Base-by-base conservation (phyloP, 1,140 invertebrate genomes). In the Polypedilum pembai region DNA sequence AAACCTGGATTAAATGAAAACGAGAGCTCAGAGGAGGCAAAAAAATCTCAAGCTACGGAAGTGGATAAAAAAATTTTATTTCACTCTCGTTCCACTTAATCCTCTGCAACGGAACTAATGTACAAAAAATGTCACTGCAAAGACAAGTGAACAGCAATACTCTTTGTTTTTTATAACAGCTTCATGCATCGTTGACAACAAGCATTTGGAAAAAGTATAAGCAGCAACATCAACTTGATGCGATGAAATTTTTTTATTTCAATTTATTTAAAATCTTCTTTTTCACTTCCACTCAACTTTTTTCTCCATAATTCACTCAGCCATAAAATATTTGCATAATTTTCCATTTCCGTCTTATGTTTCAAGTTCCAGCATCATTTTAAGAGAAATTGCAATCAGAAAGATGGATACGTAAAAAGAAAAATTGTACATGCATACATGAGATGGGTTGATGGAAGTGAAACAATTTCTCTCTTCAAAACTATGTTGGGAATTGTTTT, bases 211-310 rank as follows among this genome's bases (percentile, higher is more conserved):
- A n/a, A 4, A 56, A 56, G 45, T 56, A n/a, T 33, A 33, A 33
- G 24, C 24, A 33, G 24, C 24, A 45, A 45, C 41, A 56, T 56
- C 8, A 56, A 56, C 45, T 56, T 56, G 45, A 56, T n/a, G n/a
- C 45, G 24, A 33, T 33, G 45, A 56, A 12, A 12, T 15, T 56
- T 56, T 45, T 56, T 33, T 33, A 56, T 15, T 69, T 69, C 65
- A 69, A 69, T 69, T 69, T 69, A 69, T 69, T 69, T 69, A 69
- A 69, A 69, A 69, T 21, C 65, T 69, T 69, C 10, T 20, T 69
- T 18, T 66, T 69, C 45, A 12, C 12, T 56, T 56, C 45, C 45
- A 56, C n/a, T 56, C 12, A 56, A 56, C 12, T 56, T 33, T 56
- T 12, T n/a, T 56, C 45, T 56, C 12, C 45, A 56, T 56, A 56